Percentiles rank a stretch among this genome's conserved stretches.
Conservation (phyloP, 2,113 vertebrate species). For the Rhynchopsitta pachyrhyncha region DNA sequence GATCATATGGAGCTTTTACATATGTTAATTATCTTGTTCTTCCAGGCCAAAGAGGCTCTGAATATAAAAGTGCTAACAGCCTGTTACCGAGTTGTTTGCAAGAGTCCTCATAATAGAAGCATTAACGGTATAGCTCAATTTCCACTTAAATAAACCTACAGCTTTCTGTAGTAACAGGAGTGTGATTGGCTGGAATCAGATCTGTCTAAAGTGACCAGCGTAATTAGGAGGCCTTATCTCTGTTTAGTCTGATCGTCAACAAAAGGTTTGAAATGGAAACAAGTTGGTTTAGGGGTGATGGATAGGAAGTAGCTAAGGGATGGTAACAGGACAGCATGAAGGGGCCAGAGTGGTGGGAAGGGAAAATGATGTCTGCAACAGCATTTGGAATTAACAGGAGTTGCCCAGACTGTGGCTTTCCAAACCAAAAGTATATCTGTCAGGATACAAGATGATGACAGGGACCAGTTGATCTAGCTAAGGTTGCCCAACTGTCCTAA, state of each 20-base stretch:
- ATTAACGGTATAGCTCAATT: slow-evolving; percentile 12
- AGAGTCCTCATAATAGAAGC: slow-evolving; percentile 24
- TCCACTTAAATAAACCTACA: slow-evolving; percentile 49
- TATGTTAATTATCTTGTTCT: slow-evolving; percentile 65
- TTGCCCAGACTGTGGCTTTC: neutral
- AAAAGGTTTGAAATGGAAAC: neutral
- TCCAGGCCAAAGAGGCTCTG: slow-evolving; percentile 43
- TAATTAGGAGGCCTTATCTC: slow-evolving; percentile 4
- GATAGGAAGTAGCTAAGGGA: neutral
- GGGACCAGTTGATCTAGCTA: neutral
- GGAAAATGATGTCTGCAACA: neutral
- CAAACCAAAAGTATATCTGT: neutral
- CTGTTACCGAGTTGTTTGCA: slow-evolving; percentile 54
- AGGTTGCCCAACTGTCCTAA: neutral
- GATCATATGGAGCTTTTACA: slow-evolving; percentile 58
- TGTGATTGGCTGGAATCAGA: neutral
- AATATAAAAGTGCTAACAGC: slow-evolving; percentile 60
- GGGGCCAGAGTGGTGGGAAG: neutral
- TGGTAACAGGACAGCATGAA: neutral
- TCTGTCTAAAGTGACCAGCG: neutral
- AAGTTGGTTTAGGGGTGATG: neutral
- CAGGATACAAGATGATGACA: neutral
- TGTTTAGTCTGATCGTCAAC: slow-evolving; percentile 6
- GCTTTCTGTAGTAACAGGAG: neutral
- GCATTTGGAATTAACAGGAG: neutral